Base-by-base conservation (phyloP, 2,113 vertebrate genomes). In the Notechis scutatus region DNA sequence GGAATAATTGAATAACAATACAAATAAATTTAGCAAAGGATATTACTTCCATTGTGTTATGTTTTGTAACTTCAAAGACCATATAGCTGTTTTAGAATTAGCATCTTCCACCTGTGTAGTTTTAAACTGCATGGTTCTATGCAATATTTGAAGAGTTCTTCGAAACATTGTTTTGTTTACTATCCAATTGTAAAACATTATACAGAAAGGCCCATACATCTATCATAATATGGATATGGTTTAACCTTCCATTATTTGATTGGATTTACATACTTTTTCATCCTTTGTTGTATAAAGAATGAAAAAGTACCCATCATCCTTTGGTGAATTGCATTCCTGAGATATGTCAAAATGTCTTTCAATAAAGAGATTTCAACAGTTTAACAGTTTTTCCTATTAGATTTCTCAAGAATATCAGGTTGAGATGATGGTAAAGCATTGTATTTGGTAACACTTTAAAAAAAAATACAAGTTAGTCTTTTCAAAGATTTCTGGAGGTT, bases 371-470 rank as follows among this genome's bases (percentile, higher is more conserved):
- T 12, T 29, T 57, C 3, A 57, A 57, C 18, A 64, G 24, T 64
- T 57, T 42, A 57, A 57, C 18, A 64, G 24, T 64, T 64, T 64
- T 85, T 39, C 39, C 42, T 85, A 18, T 85, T 39, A 85, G 20
- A 42, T 39, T 81, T 91, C 15, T 91, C 45, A 54, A 39, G 50
- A 42, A 81, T 54, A 12, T 81, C 10, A 39, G 47, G 4, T 24
- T 39, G 9, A 81, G 50, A 52, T 52, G 50, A 52, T 52, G 50
- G 50, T 52, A 11, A 52, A 52, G 2, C 6, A 39, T 74, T 39
- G 2, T 81, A 52, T 29, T 57, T 74, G 59, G 2, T 81, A 34
- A 81, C 21, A 55, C 14, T 2, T 2, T 34, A 0, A 47, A 9
- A 47, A 0, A 50, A 47, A 10, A 57, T 57, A 4, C 12, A 90